Evolutionary conservation across 2,888 invertebrate genomes (phyloP), one percentile per base, ranked within the genome.

Genomic region (Plutella xylostella): DNA sequence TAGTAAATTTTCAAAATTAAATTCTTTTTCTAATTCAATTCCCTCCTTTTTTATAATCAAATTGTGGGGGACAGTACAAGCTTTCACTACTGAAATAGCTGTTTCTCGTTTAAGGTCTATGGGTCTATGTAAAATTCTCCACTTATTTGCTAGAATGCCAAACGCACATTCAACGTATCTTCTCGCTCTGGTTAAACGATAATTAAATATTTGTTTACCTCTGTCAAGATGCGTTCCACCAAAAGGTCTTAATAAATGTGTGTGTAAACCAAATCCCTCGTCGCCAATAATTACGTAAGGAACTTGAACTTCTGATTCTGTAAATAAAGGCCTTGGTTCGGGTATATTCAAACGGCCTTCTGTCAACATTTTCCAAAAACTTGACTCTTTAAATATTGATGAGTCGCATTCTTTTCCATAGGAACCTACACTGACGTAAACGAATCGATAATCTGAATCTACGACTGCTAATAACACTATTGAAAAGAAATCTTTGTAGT

Each of bases 401-500:
- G 51, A 52, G 33, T 55, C 51, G 46, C 51, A 48, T 44, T 39
- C 42, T 47, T 52, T 55, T 49, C 55, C 57, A 48, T 54, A 53
- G 35, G 51, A 46, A 12, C 54, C 55, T 49, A 55, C 47, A 48
- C 58, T 54, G 42, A 59, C 49, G 45, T 50, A 55, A 17, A 45
- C 50, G 49, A 58, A 58, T 19, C 51, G 52, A 43, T 57, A 57
- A 50, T 59, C 47, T 35, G 51, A 51, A 47, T 55, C 55, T 45
- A 48, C 45, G 47, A 54, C 33, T 40, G 55, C 55, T 39, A 60
- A 45, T 40, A 61, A 49, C 35, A 60, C 54, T 31, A 56, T 54
- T 28, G 56, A 58, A 49, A 52, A 55, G 51, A 46, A 54, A 14
- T 54, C 43, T 50, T 57, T 57, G 42, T 58, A 54, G 48, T 54